A percentile compares a stretch with the other conserved stretches of the same genome.
Evolutionary conservation across 2,113 vertebrate genomes (phyloP).

Genomic region (Thamnophis sirtalis): DNA sequence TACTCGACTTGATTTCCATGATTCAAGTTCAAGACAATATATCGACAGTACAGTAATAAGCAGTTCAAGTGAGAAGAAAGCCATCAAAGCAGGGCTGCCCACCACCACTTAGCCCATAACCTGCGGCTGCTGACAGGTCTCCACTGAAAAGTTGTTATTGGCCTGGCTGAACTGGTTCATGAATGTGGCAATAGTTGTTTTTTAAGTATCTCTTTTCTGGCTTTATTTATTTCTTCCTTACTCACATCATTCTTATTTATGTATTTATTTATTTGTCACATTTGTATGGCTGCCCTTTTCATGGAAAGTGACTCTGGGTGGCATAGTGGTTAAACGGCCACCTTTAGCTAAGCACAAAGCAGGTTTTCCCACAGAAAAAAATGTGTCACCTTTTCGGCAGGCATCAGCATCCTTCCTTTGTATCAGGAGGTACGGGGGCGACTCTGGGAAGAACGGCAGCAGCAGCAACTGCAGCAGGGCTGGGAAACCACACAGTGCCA

Average conservation of each 20-base stretch:
- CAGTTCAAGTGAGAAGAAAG: not conserved
- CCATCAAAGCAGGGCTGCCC: not conserved
- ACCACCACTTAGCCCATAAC: not conserved
- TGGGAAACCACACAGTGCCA: conserved; percentile 63
- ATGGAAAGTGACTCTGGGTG: not conserved
- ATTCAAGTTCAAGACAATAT: not conserved
- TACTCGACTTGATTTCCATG: not conserved
- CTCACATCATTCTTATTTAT: not conserved
- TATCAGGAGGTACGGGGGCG: conserved; percentile 68
- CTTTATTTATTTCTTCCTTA: not conserved
- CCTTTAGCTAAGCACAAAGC: not conserved
- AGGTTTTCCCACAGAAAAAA: not conserved
- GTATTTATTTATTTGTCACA: not conserved
- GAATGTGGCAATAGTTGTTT: not conserved
- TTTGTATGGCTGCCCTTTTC: not conserved
- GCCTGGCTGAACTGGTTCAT: not conserved
- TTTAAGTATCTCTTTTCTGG: not conserved
- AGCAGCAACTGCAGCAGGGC: conserved; percentile 72
- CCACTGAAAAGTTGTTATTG: not conserved
- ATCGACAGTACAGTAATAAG: not conserved
- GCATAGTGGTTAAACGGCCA: not conserved
- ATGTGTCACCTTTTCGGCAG: conserved; percentile 67
- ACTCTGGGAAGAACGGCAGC: conserved; percentile 70
- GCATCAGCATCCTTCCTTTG: conserved; percentile 72
- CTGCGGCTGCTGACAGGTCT: not conserved